Percentiles rank a stretch among this genome's conserved stretches.
Evolutionary conservation across 2,888 invertebrate species (phyloP).

Genomic region (Spisula subtruncata): DNA sequence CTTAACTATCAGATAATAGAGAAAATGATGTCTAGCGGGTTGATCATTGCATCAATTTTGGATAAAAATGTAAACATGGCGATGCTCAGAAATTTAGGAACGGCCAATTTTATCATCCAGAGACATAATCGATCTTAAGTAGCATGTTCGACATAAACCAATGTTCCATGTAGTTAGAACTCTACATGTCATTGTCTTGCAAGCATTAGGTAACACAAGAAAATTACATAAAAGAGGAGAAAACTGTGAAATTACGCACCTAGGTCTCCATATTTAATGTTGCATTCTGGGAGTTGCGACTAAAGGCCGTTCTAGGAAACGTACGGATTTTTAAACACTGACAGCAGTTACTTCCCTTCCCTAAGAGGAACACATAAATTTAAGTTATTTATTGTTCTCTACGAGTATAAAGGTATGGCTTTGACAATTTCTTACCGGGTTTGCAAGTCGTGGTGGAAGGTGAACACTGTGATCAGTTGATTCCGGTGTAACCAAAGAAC

Average conservation of each 20-base stretch:
- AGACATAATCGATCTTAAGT: not conserved
- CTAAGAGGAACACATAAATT: no score
- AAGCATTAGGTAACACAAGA: not conserved
- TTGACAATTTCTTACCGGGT: no score
- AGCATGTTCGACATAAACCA: not conserved
- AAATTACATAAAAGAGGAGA: not conserved
- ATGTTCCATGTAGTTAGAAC: not conserved
- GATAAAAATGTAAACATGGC: not conserved
- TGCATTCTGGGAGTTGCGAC: slow-evolving; percentile 7
- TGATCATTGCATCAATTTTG: no score
- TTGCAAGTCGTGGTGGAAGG: no score
- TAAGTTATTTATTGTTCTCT: no score
- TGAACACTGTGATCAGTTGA: no score
- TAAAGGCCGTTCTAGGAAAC: not conserved
- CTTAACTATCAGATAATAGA: no score
- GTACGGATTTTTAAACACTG: no score
- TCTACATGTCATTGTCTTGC: not conserved
- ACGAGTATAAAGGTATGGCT: no score
- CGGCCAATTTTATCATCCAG: not conserved
- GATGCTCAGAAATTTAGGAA: not conserved
- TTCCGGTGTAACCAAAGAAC: no score
- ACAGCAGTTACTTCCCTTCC: no score
- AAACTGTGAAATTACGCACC: not conserved
- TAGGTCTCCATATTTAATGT: not conserved
- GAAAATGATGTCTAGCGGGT: no score